Conservation (phyloP, 2,888 invertebrate species). For the Patella pellucida region DNA sequence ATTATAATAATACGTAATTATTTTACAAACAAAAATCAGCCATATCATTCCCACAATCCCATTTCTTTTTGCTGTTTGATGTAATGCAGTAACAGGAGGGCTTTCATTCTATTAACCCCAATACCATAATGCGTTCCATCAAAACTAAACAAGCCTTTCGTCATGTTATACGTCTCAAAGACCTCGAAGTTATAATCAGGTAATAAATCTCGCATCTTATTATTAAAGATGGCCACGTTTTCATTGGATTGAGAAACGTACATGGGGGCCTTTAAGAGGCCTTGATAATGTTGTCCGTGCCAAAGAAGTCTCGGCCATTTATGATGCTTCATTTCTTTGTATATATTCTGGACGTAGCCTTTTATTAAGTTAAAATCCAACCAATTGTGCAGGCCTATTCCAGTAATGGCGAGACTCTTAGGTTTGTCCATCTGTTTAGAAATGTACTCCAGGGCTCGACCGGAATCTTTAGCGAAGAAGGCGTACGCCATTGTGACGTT, state of each 20-base stretch:
- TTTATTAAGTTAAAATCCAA: background rate
- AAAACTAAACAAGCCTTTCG: background rate
- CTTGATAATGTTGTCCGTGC: constrained; percentile 5
- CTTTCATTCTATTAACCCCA: background rate
- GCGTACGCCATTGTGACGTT: background rate
- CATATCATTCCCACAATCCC: background rate
- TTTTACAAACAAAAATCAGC: too few relatives aligned
- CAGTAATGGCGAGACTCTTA: background rate
- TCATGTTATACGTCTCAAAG: background rate
- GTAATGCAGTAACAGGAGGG: background rate
- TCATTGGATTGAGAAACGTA: background rate
- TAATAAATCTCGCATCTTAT: background rate
- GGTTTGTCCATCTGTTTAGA: background rate
- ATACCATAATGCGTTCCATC: constrained; percentile 5
- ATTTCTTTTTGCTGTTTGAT: background rate
- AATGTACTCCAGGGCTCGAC: background rate
- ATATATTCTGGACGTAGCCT: background rate
- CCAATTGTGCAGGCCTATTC: constrained; percentile 5
- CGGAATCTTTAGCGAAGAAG: background rate
- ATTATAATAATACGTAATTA: too few relatives aligned
- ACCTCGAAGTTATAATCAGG: background rate
- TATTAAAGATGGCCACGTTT: constrained; percentile 7
- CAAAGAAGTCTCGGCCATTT: constrained; percentile 3
- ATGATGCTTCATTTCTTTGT: background rate
- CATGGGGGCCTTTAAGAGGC: background rate